Evolutionary conservation across 2,888 invertebrate species (phyloP).

Genomic region (Caenorhabditis sp.): DNA sequence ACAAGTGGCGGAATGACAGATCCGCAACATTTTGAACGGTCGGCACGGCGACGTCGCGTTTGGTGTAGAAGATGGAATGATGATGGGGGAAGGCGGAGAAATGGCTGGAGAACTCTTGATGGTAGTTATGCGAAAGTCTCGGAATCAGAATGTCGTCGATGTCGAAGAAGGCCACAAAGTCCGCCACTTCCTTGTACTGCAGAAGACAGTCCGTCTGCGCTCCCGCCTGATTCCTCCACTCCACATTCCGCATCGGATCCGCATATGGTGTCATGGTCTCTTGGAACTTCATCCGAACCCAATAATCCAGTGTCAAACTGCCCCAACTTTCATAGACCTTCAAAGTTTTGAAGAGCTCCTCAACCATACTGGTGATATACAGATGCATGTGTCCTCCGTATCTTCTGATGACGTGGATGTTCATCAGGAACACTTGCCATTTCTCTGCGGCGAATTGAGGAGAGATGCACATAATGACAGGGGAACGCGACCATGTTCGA

Average conservation of each 20-base stretch:
- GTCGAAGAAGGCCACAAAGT: constrained; percentile 69
- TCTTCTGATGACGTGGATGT: constrained; percentile 63
- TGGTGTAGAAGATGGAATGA: constrained; percentile 52
- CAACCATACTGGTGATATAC: constrained; percentile 66
- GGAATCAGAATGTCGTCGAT: constrained; percentile 71
- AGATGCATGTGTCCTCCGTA: constrained; percentile 68
- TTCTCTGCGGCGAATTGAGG: constrained; percentile 70
- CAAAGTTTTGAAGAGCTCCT: constrained; percentile 59
- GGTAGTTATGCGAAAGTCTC: constrained; percentile 54
- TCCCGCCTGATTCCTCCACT: constrained; percentile 71
- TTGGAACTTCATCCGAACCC: constrained; percentile 63
- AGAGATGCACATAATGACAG: constrained; percentile 67
- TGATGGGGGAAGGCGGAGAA: constrained; percentile 32
- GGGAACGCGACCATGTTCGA: constrained; percentile 36
- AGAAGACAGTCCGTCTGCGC: constrained; percentile 69
- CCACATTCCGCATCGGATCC: constrained; percentile 65
- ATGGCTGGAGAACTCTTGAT: constrained; percentile 56
- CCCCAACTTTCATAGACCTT: constrained; percentile 65
- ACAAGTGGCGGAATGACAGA: constrained; percentile 36
- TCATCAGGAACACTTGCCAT: constrained; percentile 68
- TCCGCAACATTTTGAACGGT: constrained; percentile 21
- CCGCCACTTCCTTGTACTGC: constrained; percentile 68
- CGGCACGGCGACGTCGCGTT: constrained; percentile 41
- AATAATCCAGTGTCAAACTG: constrained; percentile 65
- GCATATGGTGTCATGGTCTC: constrained; percentile 23